These are phyloP conservation scores for Eupeodes latifasciatus DNA, from an alignment of 2,888 invertebrate species.

Conservation along the genomic window DNA sequence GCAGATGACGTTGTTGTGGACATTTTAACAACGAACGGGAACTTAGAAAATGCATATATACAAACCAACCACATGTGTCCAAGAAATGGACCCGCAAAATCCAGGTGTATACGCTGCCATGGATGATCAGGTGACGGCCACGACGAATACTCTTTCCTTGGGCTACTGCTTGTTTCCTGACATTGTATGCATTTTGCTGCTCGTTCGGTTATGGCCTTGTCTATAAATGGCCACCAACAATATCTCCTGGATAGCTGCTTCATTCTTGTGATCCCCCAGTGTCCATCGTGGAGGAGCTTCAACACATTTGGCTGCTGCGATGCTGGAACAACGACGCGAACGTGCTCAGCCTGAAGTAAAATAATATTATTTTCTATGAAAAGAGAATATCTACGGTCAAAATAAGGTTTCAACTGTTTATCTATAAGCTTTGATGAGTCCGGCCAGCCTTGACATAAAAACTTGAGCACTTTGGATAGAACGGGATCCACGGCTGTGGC, in stretches of 20 bases:
- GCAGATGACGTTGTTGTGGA: constrained; percentile 10
- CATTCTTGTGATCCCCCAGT: constrained; percentile 24
- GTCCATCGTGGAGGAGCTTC: constrained; percentile 10
- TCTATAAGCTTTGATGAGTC: not conserved
- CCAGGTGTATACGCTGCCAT: constrained; percentile 36
- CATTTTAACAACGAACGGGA: constrained; percentile 52
- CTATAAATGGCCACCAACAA: constrained; percentile 12
- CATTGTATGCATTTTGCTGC: constrained; percentile 1
- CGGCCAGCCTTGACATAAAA: constrained; percentile 1
- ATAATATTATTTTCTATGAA: constrained; percentile 8
- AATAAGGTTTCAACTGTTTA: constrained; percentile 19
- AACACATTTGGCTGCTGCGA: constrained; percentile 2
- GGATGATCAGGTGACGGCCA: constrained; percentile 49
- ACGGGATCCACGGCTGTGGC: constrained; percentile 15
- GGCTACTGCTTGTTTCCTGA: constrained; percentile 3
- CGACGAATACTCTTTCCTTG: constrained; percentile 16
- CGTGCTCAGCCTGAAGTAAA: constrained; percentile 16
- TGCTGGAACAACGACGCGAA: constrained; percentile 10
- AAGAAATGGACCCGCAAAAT: constrained; percentile 25
- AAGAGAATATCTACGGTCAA: constrained; percentile 5
- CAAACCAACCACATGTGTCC: constrained; percentile 43
- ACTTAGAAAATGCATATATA: constrained; percentile 39
- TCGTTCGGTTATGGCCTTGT: not conserved
- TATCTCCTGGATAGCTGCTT: constrained; percentile 26
- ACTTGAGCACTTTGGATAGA: constrained; percentile 9